Evolutionary conservation across 2,888 invertebrate species (phyloP).

Genomic region (Macrosiphum euphorbiae): DNA sequence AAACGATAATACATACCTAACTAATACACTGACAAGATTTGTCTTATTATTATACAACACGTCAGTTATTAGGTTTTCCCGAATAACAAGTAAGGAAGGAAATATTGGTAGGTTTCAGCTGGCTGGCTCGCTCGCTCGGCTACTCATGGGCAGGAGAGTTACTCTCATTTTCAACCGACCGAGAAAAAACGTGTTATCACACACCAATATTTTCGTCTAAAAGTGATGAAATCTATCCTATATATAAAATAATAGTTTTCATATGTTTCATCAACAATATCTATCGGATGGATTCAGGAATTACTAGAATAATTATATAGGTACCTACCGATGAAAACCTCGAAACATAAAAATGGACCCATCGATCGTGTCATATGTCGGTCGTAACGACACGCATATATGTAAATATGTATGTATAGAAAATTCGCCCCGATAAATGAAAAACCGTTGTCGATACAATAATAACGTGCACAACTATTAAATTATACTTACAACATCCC

Average conservation of each 20-base stretch:
- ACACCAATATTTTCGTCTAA: not conserved
- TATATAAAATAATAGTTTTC: not conserved
- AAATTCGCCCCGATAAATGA: not conserved
- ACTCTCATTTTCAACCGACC: not conserved
- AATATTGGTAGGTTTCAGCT: not conserved
- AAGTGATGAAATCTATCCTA: not conserved
- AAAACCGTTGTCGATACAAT: not conserved
- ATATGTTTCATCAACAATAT: not conserved
- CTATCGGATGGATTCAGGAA: not conserved
- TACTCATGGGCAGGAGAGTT: not conserved
- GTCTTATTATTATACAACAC: not conserved
- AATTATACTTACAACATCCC: not conserved
- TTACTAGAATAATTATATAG: not conserved
- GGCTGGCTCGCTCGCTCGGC: slow-evolving; percentile 60
- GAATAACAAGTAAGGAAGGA: not conserved
- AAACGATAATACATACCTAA: not conserved
- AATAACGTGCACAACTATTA: not conserved
- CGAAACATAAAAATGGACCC: not conserved
- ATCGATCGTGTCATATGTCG: not conserved
- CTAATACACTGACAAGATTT: no score
- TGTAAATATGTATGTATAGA: not conserved
- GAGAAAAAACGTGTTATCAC: not conserved
- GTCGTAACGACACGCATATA: not conserved
- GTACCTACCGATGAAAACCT: not conserved
- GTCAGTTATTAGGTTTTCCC: not conserved